Percentiles rank a stretch among this genome's conserved stretches.
These are phyloP conservation scores for Erannis defoliaria DNA, from an alignment of 2,888 invertebrate species.

Conservation along the genomic window DNA sequence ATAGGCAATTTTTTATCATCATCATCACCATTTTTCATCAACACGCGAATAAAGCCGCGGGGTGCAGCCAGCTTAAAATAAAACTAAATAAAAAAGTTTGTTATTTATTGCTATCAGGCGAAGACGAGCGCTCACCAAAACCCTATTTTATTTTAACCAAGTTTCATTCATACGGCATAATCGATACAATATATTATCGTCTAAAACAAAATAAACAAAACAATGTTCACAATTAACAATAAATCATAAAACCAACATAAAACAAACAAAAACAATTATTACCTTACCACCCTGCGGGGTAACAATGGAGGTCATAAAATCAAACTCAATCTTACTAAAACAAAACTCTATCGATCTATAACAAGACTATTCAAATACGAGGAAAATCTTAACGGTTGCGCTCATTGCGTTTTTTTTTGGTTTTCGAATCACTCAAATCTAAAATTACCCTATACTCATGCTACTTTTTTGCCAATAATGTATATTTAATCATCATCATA, in stretches of 20 bases:
- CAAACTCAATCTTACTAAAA: conserved; percentile 38
- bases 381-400: too few species aligned
- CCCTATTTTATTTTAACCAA: neutral
- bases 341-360: neutral
- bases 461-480: too few species aligned
- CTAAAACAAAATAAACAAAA: conserved; percentile 19
- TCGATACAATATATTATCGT: conserved; percentile 7
- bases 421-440: too few species aligned
- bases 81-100: neutral
- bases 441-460: too few species aligned
- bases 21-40: too few species aligned
- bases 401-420: too few species aligned
- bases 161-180: neutral
- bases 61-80: too few species aligned
- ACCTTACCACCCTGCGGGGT: conserved; percentile 35
- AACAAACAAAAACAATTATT: conserved; percentile 44
- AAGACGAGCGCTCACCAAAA: neutral
- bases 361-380: neutral
- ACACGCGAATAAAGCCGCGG: too few species aligned
- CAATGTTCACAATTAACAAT: conserved; percentile 32
- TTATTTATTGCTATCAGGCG: neutral
- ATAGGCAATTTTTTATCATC: too few species aligned
- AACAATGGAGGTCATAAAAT: conserved; percentile 50
- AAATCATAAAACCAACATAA: conserved; percentile 46
- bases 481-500: too few species aligned